phyloP scores from a whole-genome alignment of 2,797 vertebrate genomes.

The Thunnus albacares region DNA sequence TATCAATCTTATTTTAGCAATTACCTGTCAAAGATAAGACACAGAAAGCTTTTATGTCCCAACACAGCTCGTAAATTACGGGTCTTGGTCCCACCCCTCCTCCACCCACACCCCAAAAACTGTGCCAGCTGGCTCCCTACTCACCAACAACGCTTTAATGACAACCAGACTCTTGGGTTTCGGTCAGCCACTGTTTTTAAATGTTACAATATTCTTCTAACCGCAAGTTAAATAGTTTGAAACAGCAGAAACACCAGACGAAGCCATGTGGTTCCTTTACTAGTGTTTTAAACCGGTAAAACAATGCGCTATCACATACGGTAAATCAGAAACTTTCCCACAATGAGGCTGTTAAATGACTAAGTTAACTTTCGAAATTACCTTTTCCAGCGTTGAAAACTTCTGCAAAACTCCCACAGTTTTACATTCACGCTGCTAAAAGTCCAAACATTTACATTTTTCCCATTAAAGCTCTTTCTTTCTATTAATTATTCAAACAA shows the following conservation, averaged over 20 bases:
- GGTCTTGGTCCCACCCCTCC: slow-evolving; percentile 12
- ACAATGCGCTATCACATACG: not conserved
- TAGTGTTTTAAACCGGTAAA: not conserved
- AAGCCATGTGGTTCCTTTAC: not conserved
- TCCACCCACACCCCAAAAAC: slow-evolving; percentile 42
- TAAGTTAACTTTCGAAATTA: slow-evolving; percentile 37
- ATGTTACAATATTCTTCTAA: slow-evolving; percentile 8
- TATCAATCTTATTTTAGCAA: slow-evolving; percentile 68
- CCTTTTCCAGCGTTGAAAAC: slow-evolving; percentile 53
- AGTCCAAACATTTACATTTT: slow-evolving; percentile 44
- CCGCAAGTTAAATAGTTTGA: slow-evolving; percentile 6
- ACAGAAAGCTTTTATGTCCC: slow-evolving; percentile 41
- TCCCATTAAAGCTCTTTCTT: not conserved
- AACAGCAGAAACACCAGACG: not conserved
- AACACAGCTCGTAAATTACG: slow-evolving; percentile 41
- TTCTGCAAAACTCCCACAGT: not conserved
- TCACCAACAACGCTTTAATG: slow-evolving; percentile 48
- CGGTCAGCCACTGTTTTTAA: slow-evolving; percentile 26
- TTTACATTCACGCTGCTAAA: not conserved
- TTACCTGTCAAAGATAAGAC: slow-evolving; percentile 69
- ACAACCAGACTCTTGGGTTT: slow-evolving; percentile 52
- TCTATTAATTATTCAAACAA: slow-evolving; percentile 23
- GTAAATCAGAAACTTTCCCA: not conserved
- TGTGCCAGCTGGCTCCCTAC: slow-evolving; percentile 75
- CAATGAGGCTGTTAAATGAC: not conserved